Base-by-base conservation (phyloP, 2,888 invertebrate species). In the Encarsia formosa region DNA sequence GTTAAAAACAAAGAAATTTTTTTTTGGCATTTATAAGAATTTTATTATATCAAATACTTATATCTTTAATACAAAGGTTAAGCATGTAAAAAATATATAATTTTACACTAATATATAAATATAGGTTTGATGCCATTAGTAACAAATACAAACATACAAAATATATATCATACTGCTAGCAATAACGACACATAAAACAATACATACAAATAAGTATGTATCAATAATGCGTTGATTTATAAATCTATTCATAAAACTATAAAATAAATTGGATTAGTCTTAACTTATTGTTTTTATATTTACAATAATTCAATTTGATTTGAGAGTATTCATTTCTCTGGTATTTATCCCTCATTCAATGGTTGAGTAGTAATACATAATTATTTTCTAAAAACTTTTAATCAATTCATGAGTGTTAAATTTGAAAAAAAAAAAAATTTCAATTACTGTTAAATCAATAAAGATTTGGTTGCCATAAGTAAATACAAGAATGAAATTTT, bases 191-290 rank as follows among this genome's bases (percentile, higher is more conserved):
- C 42, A 44, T 41, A 40, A 16, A 29, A n/a, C n/a, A 44, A 38
- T 48, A 57, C 40, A 56, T 45, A 56, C 49, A 24, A 34, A 31
- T 11, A n/a, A 8, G 26, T 57, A 53, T 34, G 43, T 56, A 53
- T 46, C 35, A 48, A 52, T 49, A 46, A 20, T 38, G 26, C 23
- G 18, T 44, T 24, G 29, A 48, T 50, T 56, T 42, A 56, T 52
- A 59, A 57, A 59, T 54, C 51, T 61, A 57, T 59, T 57, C 60
- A 59, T 58, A 52, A 51, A 58, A 59, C 54, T 60, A 59, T 54
- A 61, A 59, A 59, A 58, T 61, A 24, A 49, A 58, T 52, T 55
- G 45, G 45, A 57, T 56, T 54, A 46, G 42, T 50, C n/a, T n/a
- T n/a, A 26, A 35, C 54, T 57, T 54, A 40, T 46, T 55, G 26